Evolutionary conservation across 2,113 vertebrate species (phyloP), one percentile per base, ranked within the genome.

Genomic region (Sylvietta virens): DNA sequence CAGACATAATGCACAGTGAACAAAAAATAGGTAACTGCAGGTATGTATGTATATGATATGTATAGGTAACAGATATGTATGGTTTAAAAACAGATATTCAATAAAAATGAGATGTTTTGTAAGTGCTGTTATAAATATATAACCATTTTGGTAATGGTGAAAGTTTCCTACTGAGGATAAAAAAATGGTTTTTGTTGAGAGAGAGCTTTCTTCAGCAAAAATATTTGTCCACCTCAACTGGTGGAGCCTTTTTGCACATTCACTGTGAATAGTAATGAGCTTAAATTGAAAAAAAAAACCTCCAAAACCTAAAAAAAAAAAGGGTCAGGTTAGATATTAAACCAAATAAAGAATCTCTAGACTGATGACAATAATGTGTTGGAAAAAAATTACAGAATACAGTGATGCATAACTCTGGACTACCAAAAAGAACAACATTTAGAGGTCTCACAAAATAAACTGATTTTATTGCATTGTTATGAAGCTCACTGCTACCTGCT

Each of bases 11-110:
- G 9, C 26, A 60, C 10, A 51, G 19, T n/a, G 77, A 88, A 44
- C 2, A 64, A 47, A 56, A 64, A 65, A 30, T 15, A 83, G 45
- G 26, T 51, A 69, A 77, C 10, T n/a, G n/a, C n/a, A n/a, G n/a
- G n/a, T n/a, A n/a, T n/a, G n/a, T n/a, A n/a, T n/a, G n/a, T n/a
- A n/a, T n/a, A n/a, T n/a, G n/a, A n/a, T n/a, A n/a, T n/a, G n/a
- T n/a, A n/a, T n/a, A n/a, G n/a, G n/a, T n/a, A 13, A 2, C 22
- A 44, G 22, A 24, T 26, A 18, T 1, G 3, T 31, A 22, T 22
- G 7, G 17, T 67, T 83, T 58, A 28, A 64, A 76, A 71, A 35
- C 10, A 50, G 6, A 64, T 5, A 53, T 69, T 69, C 20, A 80
- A 23, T 64, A 80, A 82, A 64, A 88, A 28, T 24, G 39, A n/a